These are phyloP conservation scores for human (Homo sapiens) DNA, from an alignment of 2,113 vertebrate species.

Conservation along the genomic window GRCh38 chr19:5104501-5105000, in stretches of 20 bases:
- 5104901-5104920: not conserved
- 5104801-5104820: not conserved
- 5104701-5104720: not conserved
- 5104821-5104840: not conserved
- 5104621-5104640: not conserved
- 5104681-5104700: not conserved
- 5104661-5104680: too few species aligned
- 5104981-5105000: not conserved
- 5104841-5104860: not conserved
- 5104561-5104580: not conserved
- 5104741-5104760: not conserved
- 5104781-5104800: not conserved
- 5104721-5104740: not conserved
- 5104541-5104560: too few species aligned
- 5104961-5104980: not conserved
- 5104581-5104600: fast-evolving
- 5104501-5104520: not conserved
- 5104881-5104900: not conserved
- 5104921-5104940: not conserved
- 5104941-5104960: too few species aligned
- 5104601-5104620: not conserved
- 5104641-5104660: not conserved
- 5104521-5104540: not conserved
- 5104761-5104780: fast-evolving
- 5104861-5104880: not conserved